phyloP scores from a whole-genome alignment of 1,140 invertebrate species.

The Dreissena polymorpha region DNA sequence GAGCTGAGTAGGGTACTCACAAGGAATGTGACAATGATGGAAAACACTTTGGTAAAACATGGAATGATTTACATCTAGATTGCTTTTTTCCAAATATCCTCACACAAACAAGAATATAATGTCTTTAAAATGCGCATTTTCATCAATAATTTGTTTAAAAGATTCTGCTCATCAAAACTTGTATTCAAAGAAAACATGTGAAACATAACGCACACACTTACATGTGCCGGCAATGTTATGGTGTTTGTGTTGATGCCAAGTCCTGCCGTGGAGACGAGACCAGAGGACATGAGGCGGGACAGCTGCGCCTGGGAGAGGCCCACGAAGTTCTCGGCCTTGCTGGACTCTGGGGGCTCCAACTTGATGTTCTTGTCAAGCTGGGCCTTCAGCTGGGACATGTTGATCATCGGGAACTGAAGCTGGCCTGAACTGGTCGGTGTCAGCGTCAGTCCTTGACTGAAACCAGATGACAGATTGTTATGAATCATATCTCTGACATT shows the following conservation, averaged over 20 bases:
- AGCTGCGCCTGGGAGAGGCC: neutral
- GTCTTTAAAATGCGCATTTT: too few species aligned
- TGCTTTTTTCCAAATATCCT: too few species aligned
- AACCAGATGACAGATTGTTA: too few species aligned
- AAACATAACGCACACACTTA: neutral
- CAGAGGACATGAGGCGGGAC: neutral
- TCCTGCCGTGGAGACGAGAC: neutral
- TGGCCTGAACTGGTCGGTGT: conserved; percentile 33
- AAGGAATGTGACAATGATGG: too few species aligned
- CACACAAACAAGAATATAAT: too few species aligned
- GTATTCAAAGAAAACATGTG: neutral
- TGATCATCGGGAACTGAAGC: conserved; percentile 55
- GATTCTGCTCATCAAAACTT: too few species aligned
- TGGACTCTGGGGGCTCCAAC: conserved; percentile 6
- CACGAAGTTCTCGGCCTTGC: neutral
- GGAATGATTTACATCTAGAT: too few species aligned
- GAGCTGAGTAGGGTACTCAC: too few species aligned
- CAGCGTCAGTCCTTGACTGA: conserved; percentile 2
- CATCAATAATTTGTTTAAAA: too few species aligned
- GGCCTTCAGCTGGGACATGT: conserved; percentile 45
- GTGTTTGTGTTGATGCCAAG: neutral
- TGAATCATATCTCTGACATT: too few species aligned
- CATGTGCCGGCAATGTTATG: neutral
- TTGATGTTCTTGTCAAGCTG: conserved; percentile 46
- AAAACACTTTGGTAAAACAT: too few species aligned